These are phyloP conservation scores for Channa maculata DNA, from an alignment of 2,113 vertebrate species.

Conservation along the genomic window DNA sequence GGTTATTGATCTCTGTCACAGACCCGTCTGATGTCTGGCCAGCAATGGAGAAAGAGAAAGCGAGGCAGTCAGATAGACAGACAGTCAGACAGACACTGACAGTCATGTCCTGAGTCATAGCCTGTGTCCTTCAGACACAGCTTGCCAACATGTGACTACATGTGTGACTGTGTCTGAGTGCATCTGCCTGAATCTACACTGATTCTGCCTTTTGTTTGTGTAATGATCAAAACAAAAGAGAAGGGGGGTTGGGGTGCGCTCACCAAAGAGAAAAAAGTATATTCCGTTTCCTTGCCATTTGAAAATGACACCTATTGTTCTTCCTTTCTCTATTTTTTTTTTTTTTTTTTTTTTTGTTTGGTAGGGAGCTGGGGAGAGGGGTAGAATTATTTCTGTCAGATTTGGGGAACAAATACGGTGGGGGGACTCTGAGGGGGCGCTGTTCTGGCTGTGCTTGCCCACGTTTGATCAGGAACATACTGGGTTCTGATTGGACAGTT, in stretches of 20 bases:
- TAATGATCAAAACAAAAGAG: constrained; percentile 50
- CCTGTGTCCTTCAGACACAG: constrained; percentile 62
- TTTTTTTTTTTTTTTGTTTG: constrained; percentile 52
- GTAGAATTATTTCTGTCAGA: constrained; percentile 74
- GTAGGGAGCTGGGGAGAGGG: constrained; percentile 53
- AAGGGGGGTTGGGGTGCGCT: background rate
- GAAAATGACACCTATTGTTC: constrained; percentile 74
- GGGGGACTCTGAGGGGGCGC: constrained; percentile 71
- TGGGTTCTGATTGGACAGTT: constrained; percentile 76
- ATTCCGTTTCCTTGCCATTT: constrained; percentile 50
- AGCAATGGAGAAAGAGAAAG: constrained; percentile 45
- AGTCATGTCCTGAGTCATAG: constrained; percentile 68
- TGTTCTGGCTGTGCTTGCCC: constrained; percentile 76
- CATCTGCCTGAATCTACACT: constrained; percentile 41
- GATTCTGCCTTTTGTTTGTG: constrained; percentile 64
- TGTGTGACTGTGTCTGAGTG: constrained; percentile 37
- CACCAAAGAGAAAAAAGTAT: constrained; percentile 58
- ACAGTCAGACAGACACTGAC: constrained; percentile 44
- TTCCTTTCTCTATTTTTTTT: constrained; percentile 43
- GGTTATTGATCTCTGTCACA: constrained; percentile 86
- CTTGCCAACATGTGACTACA: constrained; percentile 40
- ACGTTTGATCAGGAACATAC: constrained; percentile 76
- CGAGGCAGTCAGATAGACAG: constrained; percentile 1
- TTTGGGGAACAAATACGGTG: constrained; percentile 75
- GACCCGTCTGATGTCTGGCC: constrained; percentile 78